Base-by-base conservation (phyloP, 2,888 invertebrate species). In the Ametastegia equiseti region DNA sequence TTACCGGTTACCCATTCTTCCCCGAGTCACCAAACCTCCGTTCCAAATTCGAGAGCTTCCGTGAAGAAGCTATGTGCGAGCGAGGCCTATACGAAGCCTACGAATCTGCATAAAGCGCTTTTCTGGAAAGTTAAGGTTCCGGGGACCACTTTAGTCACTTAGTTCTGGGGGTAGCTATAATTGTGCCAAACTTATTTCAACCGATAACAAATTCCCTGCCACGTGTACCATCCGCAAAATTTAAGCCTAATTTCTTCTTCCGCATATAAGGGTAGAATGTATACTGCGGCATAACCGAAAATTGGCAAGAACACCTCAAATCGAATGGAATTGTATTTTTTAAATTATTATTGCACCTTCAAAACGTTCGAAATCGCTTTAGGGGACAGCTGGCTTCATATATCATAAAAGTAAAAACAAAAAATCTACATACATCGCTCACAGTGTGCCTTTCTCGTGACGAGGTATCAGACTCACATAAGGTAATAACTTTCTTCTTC, bases 1-100 rank as follows among this genome's bases (percentile, higher is more conserved):
- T 91, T 91, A 91, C 91, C 90, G 90, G 89, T 90, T 90, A 89
- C 89, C 89, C 89, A 88, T 89, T 89, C 90, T 90, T 89, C 87
- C 86, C 36, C 69, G 83, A 82, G 80, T 82, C 73, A 71, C 79
- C 78, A 80, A 83, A 83, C 84, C 84, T 84, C 87, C 82, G 88
- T 89, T 88, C 87, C 88, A 89, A 88, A 87, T 89, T 88, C 88
- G 85, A 86, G 81, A 85, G 83, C 83, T 86, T 83, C 42, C 15
- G n/a, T 15, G 78, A 33, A n/a, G n/a, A n/a, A 78, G 36, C 63
- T 75, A 54, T n/a, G n/a, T n/a, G n/a, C n/a, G n/a, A n/a, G n/a
- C 23, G 39, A 60, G 60, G 45, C 75, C 54, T 60, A 42, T 69
- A 50, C 84, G 85, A 84, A 86, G 85, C 86, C 85, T 85, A 82